Conservation (phyloP, 2,797 vertebrate genomes). For the Catharus ustulatus region DNA sequence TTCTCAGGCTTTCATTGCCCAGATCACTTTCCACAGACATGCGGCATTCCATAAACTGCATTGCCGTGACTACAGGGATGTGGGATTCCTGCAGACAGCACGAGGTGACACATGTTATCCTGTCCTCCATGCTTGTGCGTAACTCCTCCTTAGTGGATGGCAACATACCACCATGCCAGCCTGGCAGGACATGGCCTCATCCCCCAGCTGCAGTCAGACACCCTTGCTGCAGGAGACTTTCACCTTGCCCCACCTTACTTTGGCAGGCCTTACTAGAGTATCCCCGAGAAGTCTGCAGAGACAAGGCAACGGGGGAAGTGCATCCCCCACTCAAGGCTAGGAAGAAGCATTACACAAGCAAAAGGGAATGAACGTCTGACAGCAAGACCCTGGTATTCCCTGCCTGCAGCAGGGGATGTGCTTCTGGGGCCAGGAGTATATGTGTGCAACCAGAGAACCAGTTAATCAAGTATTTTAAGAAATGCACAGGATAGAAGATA, state of each 20-base stretch:
- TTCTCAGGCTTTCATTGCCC: not conserved
- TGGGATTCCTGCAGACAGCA: not conserved
- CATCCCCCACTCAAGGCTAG: not conserved
- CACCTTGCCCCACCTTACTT: fast-evolving
- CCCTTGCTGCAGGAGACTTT: not conserved
- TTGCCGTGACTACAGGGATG: not conserved
- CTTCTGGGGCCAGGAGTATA: not conserved
- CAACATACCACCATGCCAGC: no score
- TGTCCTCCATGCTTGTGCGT: not conserved
- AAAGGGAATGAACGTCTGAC: not conserved
- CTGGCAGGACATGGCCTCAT: not conserved
- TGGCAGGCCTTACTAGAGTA: not conserved
- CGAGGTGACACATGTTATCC: fast-evolving
- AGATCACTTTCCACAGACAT: not conserved
- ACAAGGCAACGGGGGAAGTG: not conserved
- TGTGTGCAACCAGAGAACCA: not conserved
- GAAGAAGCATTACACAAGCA: not conserved
- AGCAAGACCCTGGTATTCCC: fast-evolving
- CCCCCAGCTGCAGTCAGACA: fast-evolving
- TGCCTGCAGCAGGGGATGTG: not conserved
- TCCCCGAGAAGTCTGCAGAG: not conserved
- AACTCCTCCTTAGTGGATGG: not conserved
- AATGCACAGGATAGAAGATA: not conserved
- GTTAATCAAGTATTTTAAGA: not conserved
- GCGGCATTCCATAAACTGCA: not conserved